Percentiles rank a stretch among this genome's conserved stretches.
phyloP scores from a whole-genome alignment of 1,140 invertebrate genomes.

The Cyrtorhinus lividipennis region DNA sequence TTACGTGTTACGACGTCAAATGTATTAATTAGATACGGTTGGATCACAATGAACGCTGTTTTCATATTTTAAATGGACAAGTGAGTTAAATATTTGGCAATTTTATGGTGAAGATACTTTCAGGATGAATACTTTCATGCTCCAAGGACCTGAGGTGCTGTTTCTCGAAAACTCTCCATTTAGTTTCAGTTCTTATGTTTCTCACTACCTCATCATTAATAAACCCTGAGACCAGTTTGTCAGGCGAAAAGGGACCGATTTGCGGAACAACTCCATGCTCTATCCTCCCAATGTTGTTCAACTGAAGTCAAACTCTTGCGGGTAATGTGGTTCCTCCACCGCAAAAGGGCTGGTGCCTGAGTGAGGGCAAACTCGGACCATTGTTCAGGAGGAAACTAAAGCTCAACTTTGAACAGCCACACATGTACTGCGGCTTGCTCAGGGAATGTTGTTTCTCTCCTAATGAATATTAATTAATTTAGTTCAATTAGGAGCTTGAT shows the following conservation, averaged over 20 bases:
- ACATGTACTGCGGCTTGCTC: neutral
- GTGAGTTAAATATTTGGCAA: too few relatives aligned
- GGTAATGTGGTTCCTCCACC: neutral
- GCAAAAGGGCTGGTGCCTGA: neutral
- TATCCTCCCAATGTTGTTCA: neutral
- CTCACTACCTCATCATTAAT: neutral
- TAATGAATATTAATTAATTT: conserved; percentile 1
- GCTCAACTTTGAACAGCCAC: conserved; percentile 4
- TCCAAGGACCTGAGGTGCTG: too few relatives aligned
- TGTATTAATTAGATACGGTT: too few relatives aligned
- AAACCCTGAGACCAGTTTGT: neutral
- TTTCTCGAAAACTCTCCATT: neutral
- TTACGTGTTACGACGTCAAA: too few relatives aligned
- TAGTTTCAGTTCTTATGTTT: conserved; percentile 1
- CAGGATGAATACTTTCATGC: too few relatives aligned
- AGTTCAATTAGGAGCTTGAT: neutral
- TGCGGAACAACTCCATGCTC: neutral
- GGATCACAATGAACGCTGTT: too few relatives aligned
- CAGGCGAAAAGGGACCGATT: neutral
- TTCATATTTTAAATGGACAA: too few relatives aligned
- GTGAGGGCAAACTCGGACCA: conserved; percentile 1
- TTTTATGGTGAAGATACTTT: too few relatives aligned
- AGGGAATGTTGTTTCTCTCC: neutral
- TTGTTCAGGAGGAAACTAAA: conserved; percentile 7
- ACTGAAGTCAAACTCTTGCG: conserved; percentile 8